These are phyloP conservation scores for Aurelia sp. DNA, from an alignment of 30 jellyfish, hydroid and myxozoan species.

Conservation along the genomic window DNA sequence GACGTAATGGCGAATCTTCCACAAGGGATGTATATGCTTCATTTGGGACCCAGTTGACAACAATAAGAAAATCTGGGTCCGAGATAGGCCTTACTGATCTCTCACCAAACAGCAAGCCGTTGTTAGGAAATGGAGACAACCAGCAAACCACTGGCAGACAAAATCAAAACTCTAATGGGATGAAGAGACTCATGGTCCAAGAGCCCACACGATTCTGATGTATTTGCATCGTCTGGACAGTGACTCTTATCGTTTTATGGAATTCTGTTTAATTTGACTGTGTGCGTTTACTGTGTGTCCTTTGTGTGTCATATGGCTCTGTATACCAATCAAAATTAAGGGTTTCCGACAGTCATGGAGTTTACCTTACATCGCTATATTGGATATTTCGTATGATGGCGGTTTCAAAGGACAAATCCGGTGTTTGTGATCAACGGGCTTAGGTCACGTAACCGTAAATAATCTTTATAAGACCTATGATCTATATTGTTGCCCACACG, in stretches of 20 bases:
- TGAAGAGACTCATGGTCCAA: neutral
- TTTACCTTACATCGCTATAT: no score
- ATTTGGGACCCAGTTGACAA: slow-evolving; percentile 48
- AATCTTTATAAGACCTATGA: no score
- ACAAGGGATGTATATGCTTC: slow-evolving; percentile 46
- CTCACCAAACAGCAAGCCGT: neutral
- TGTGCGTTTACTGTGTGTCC: no score
- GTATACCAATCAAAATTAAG: no score
- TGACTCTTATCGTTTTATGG: neutral
- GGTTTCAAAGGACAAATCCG: no score
- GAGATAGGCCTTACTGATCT: slow-evolving; percentile 33
- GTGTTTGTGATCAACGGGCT: no score
- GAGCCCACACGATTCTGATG: slow-evolving; percentile 4
- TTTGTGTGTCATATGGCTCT: no score
- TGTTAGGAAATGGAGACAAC: neutral
- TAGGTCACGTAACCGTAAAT: no score
- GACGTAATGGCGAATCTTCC: slow-evolving; percentile 31
- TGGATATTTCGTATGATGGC: no score
- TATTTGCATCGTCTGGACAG: neutral
- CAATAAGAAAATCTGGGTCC: slow-evolving; percentile 26
- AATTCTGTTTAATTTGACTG: no score
- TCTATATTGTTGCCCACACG: no score
- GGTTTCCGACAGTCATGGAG: no score
- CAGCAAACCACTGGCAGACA: neutral
- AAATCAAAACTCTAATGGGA: slow-evolving; percentile 12